phyloP scores from a whole-genome alignment of 1,140 invertebrate genomes.

The Asbolus verrucosus region DNA sequence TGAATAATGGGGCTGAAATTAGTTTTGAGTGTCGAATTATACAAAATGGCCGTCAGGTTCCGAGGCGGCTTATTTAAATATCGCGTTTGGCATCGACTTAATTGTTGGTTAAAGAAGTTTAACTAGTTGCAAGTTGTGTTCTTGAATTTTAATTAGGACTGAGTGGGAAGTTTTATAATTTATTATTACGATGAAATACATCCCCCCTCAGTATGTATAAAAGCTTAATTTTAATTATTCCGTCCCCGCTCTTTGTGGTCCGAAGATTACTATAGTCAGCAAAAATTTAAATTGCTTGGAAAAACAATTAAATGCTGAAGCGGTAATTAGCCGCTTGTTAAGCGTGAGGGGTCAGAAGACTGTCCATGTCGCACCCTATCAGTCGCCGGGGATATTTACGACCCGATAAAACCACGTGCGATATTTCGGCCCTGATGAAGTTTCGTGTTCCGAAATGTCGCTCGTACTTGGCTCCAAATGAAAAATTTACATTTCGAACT shows the following conservation, averaged over 20 bases:
- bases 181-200: not conserved
- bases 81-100: not conserved
- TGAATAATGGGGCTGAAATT: too few species aligned
- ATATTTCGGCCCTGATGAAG: not conserved
- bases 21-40: too few species aligned
- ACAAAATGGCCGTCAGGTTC: too few species aligned
- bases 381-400: not conserved
- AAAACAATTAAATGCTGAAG: not conserved
- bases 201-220: not conserved
- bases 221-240: slow-evolving; percentile 9
- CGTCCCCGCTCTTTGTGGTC: not conserved
- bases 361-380: too few species aligned
- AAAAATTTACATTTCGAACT: slow-evolving; percentile 7
- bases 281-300: slow-evolving; percentile 1
- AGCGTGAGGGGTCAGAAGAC: not conserved
- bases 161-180: slow-evolving; percentile 1
- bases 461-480: too few species aligned
- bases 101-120: not conserved
- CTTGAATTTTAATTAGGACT: not conserved
- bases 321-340: not conserved
- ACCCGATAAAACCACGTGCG: not conserved
- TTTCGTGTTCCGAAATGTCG: not conserved
- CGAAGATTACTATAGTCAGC: not conserved
- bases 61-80: too few species aligned
- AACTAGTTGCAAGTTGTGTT: slow-evolving; percentile 6